Evolutionary conservation across 2,113 vertebrate species (phyloP), one percentile per base, ranked within the genome.

Genomic region (Ameiurus melas): DNA sequence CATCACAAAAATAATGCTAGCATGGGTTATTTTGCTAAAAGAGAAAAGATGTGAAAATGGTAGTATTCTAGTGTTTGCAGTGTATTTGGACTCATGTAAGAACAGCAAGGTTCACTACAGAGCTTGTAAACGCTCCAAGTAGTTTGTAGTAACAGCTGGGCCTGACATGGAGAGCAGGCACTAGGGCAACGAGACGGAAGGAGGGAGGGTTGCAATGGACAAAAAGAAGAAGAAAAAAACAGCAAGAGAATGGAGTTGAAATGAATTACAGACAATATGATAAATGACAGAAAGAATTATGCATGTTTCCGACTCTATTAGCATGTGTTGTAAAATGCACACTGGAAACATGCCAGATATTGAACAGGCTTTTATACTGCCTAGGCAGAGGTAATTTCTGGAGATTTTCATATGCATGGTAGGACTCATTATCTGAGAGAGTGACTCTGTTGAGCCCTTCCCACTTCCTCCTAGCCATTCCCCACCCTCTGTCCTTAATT

Each of bases 91-190:
- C 91, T 92, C 93, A 92, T 93, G 93, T 92, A 93, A 92, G 92
- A 95, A 94, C 92, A 90, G 93, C 91, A 91, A 93, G 92, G 94
- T 94, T 94, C 92, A 94, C 94, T 94, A 94, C 93, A 92, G 92
- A 91, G 93, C 93, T 94, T 95, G 93, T 95, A 94, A 94, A 94
- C 93, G 91, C 94, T 95, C 93, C 93, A 95, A 94, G 94, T 95
- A 94, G 95, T 95, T 95, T 94, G 95, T 94, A 94, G 94, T 94
- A 96, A 96, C 95, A 96, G 95, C 95, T 96, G 95, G 95, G 94
- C 92, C 93, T 95, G 95, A 96, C 95, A 95, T 95, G 94, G 94
- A 95, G 95, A 95, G 95, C 95, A 93, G 94, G 93, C 92, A 95
- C 92, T 93, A 94, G 94, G 95, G 94, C 94, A 95, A 94, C 90